Conservation (phyloP, 2,888 invertebrate species). For the Girardia tigrina region DNA sequence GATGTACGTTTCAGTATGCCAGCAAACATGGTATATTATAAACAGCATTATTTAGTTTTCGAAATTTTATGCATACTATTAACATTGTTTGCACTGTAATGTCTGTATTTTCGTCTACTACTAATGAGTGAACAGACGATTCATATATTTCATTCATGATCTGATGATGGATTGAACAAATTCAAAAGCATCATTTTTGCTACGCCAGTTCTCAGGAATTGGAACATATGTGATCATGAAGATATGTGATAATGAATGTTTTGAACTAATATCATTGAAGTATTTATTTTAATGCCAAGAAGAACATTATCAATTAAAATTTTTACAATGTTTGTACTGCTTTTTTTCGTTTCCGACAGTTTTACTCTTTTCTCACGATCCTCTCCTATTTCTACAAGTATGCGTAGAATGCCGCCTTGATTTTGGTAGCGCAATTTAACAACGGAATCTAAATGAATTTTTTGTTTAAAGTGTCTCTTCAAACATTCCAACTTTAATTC, state of each 20-base stretch:
- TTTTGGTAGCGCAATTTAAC: not conserved
- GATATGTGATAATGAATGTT: constrained; percentile 10
- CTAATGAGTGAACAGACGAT: too few species aligned
- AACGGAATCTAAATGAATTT: not conserved
- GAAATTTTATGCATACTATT: too few species aligned
- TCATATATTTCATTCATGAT: too few species aligned
- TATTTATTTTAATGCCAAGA: not conserved
- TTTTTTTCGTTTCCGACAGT: not conserved
- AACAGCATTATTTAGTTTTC: too few species aligned
- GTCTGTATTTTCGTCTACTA: too few species aligned
- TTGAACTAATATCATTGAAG: not conserved
- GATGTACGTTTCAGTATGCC: too few species aligned
- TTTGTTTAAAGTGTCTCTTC: constrained; percentile 14
- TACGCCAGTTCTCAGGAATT: not conserved
- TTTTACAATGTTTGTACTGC: not conserved
- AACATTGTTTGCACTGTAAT: too few species aligned
- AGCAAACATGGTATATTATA: too few species aligned
- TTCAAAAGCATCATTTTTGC: not conserved
- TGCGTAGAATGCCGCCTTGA: too few species aligned
- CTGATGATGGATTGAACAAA: not conserved
- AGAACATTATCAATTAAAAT: constrained; percentile 15
- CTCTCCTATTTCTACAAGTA: too few species aligned
- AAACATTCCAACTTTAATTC: not conserved
- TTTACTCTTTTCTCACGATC: not conserved
- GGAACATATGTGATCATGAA: not conserved